Evolutionary conservation across 1,140 invertebrate genomes (phyloP).

Genomic region (Calliphora vicina): DNA sequence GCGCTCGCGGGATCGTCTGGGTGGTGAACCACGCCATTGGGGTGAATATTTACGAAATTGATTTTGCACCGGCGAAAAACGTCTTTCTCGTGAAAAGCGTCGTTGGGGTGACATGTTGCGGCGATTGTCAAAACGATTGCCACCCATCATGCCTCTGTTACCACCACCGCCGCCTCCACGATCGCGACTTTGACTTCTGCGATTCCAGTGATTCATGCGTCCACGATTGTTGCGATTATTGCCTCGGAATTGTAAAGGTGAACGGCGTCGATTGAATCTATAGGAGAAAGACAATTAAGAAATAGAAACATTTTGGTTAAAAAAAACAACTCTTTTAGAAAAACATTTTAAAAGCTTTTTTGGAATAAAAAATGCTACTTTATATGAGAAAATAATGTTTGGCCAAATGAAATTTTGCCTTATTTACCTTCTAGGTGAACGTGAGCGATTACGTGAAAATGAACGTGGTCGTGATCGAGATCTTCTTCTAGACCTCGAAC

Average conservation of each 20-base stretch:
- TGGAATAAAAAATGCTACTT: too few species aligned
- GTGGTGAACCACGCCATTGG: constrained; percentile 49
- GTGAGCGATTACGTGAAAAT: constrained; percentile 49
- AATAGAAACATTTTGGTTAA: background rate
- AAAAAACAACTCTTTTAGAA: constrained; percentile 17
- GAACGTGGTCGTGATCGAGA: constrained; percentile 53
- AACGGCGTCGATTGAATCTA: constrained; percentile 58
- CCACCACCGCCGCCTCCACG: constrained; percentile 36
- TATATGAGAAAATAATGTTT: too few species aligned
- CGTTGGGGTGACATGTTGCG: constrained; percentile 46
- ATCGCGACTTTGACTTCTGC: constrained; percentile 39
- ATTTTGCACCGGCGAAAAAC: constrained; percentile 46
- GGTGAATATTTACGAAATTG: constrained; percentile 52
- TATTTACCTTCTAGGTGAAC: constrained; percentile 59
- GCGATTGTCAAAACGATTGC: constrained; percentile 52
- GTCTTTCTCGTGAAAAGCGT: constrained; percentile 54
- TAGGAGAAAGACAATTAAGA: background rate
- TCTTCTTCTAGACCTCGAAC: constrained; percentile 54
- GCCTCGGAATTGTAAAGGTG: constrained; percentile 53
- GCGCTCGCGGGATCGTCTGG: constrained; percentile 39
- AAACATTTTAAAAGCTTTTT: background rate
- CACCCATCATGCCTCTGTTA: constrained; percentile 33
- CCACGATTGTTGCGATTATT: constrained; percentile 47
- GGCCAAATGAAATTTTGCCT: too few species aligned
- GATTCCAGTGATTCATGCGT: constrained; percentile 44